Base-by-base conservation (phyloP, 2,113 vertebrate genomes). In the Probosciger aterrimus region DNA sequence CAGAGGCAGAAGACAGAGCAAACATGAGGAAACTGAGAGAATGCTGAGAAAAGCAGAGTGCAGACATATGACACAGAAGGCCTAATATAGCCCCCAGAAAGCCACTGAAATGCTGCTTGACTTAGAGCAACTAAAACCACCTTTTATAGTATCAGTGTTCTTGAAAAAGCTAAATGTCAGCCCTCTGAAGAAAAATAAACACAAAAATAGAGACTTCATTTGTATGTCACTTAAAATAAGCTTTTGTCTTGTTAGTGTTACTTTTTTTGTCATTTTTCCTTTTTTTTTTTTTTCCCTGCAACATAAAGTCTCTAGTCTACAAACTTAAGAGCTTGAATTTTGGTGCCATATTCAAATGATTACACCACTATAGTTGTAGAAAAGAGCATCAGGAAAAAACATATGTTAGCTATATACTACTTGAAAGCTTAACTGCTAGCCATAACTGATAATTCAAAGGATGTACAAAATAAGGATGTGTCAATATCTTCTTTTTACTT, bases 281-380 rank as follows among this genome's bases (percentile, higher is more conserved):
- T 35, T 18, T 46, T n/a, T 18, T 12, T 2, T 8, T 4, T 35
- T 37, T 12, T 3, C 11, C 22, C 9, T 27, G 59, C 1, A 4
- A 17, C 14, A 67, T 24, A 18, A 43, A 39, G 1, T 64, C 18
- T 46, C 7, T 25, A 52, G 17, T 60, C 24, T 90, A 47, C 10
- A 80, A 39, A 65, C 4, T 23, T n/a, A 23, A 57, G 27, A 47
- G 2, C 5, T 63, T 86, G 25, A 55, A 43, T 74, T 75, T 82
- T 62, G 18, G 3, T 82, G 11, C 14, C 33, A 4, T 20, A 68
- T 50, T 84, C 13, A 74, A 64, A 75, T 20, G 7, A 46, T 49
- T 7, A 50, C 16, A 57, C 18, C 88, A 77, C 18, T 43, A 39
- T 3, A 9, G 4, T 11, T 1, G 4, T 55, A 9, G 18, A 60